Evolutionary conservation across 2,797 vertebrate species (phyloP), one percentile per base, ranked within the genome.

Genomic region (Telmatherina bonti): DNA sequence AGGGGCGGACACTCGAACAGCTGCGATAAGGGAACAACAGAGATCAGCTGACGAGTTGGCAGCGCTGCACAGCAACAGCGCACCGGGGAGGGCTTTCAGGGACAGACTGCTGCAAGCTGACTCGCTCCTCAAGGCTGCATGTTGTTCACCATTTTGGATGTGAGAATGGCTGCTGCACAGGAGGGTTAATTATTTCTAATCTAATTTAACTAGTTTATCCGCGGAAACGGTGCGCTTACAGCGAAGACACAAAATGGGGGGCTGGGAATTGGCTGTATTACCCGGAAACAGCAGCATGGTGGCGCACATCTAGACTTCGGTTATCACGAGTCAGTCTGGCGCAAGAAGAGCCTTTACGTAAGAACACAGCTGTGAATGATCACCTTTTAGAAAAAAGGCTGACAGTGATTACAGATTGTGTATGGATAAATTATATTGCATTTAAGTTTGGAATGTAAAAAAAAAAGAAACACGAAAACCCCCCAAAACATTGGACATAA

Each of bases 31-130:
- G 13, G 80, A 93, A 92, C 93, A 93, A 91, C 88, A 91, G 66
- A 79, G 91, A 95, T 96, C 95, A 96, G 96, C 95, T 96, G 96
- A 96, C 94, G 90, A 73, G 77, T 86, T 95, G 95, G 94, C 95
- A 92, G 88, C 83, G 85, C 72, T 86, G 88, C 89, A 92, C 92
- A 90, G 90, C 92, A 88, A 88, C 88, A 85, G 76, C 78, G 71
- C 76, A 67, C 60, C 58, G 73, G 80, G 78, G 81, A 76, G 82
- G 88, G 60, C 75, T 79, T 78, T 59, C 33, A 49, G 76, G 84
- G 67, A 61, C 76, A 81, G 52, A 9, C 43, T 26, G 43, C 54
- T 27, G 54, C 53, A 5, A n/a, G 53, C 55, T 29, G 51, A 65
- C 62, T 35, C 36, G 41, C 38, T 16, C 27, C 11, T n/a, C 36